These are phyloP conservation scores for Passer domesticus DNA, from an alignment of 2,113 vertebrate genomes.

Conservation along the genomic window DNA sequence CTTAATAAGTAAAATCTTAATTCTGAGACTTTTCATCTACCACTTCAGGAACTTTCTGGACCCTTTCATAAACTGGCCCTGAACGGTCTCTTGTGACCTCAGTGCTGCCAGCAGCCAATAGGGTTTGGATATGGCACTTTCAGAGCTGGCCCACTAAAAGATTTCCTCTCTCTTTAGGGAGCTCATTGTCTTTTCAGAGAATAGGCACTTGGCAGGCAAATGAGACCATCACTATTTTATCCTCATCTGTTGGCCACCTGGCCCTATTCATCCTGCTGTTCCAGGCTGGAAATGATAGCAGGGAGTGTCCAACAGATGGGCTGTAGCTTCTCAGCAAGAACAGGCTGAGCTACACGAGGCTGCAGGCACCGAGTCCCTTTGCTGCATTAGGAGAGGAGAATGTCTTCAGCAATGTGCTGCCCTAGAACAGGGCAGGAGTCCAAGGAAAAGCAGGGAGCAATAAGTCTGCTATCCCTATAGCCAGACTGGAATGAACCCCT, in stretches of 20 bases:
- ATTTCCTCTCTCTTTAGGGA: not conserved
- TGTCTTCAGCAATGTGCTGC: not conserved
- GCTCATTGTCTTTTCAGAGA: not conserved
- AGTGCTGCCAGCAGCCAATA: not conserved
- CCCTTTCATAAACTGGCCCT: not conserved
- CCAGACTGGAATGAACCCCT: not conserved
- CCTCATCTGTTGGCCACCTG: not conserved
- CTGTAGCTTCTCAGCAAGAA: not conserved
- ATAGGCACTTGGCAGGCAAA: not conserved
- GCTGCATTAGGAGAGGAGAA: not conserved
- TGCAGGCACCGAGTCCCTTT: not conserved
- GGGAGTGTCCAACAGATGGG: not conserved
- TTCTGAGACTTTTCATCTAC: not conserved
- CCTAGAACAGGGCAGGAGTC: not conserved
- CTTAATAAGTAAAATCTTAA: not conserved
- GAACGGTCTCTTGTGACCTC: not conserved
- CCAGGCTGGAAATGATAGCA: not conserved
- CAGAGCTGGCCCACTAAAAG: not conserved
- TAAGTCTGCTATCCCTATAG: not conserved
- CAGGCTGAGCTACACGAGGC: not conserved
- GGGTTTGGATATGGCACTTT: not conserved
- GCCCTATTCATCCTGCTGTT: not conserved
- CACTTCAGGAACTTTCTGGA: not conserved
- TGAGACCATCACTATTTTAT: not conserved
- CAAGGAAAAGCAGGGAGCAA: not conserved